Percentiles rank a stretch among this genome's conserved stretches.
phyloP scores from a whole-genome alignment of 35 echinoderm and acorn worm genomes.

The Holothuria glaberrima region DNA sequence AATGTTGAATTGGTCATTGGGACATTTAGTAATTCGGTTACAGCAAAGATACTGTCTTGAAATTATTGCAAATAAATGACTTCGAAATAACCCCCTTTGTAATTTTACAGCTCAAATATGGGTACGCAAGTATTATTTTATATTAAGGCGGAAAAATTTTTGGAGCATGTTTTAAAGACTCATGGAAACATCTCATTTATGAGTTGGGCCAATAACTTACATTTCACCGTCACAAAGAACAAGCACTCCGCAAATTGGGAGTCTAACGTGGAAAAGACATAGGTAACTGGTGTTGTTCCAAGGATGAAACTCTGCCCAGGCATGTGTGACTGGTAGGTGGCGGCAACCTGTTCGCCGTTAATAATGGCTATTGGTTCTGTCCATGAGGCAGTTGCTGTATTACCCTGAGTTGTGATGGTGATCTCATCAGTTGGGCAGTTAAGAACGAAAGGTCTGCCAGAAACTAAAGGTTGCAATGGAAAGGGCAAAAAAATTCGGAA shows the following conservation, averaged over 20 bases:
- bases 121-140: too few species aligned
- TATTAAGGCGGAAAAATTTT: too few species aligned
- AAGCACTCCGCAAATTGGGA: conserved; percentile 22
- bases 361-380: background rate
- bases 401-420: background rate
- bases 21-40: too few species aligned
- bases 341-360: background rate
- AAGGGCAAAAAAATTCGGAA: too few species aligned
- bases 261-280: background rate
- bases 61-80: too few species aligned
- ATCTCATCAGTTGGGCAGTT: conserved; percentile 24
- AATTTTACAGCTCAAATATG: too few species aligned
- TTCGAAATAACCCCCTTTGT: too few species aligned
- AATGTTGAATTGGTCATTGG: too few species aligned
- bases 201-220: background rate
- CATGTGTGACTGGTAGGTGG: background rate
- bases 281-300: conserved; percentile 33
- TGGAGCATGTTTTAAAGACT: too few species aligned
- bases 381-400: background rate
- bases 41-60: too few species aligned
- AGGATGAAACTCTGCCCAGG: conserved; percentile 12
- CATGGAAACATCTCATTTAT: too few species aligned
- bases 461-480: background rate
- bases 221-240: conserved; percentile 12
- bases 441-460: background rate